Conservation (phyloP, 2,113 vertebrate species). For the Enhydra lutris region DNA sequence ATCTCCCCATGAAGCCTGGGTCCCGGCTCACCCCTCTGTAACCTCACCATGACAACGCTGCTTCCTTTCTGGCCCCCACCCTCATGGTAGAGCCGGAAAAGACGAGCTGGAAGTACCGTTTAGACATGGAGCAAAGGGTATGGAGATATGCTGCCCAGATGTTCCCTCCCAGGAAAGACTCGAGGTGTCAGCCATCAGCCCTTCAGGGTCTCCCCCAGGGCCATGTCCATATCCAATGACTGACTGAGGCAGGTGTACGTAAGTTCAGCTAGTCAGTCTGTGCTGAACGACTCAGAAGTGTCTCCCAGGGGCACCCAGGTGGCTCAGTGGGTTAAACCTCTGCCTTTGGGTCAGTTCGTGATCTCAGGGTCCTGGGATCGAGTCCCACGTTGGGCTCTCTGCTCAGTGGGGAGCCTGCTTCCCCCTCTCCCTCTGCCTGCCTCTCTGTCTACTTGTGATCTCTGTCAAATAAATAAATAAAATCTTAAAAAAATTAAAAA, state of each 20-base stretch:
- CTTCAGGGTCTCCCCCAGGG: background rate
- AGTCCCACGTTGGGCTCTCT: too few species aligned
- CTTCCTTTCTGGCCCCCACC: too few species aligned
- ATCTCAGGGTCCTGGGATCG: too few species aligned
- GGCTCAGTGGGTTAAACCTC: too few species aligned
- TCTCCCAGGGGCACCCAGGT: too few species aligned
- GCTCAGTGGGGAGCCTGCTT: too few species aligned
- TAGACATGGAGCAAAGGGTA: fast-evolving
- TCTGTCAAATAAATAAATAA: too few species aligned
- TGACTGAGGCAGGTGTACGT: background rate
- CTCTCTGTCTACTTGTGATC: too few species aligned
- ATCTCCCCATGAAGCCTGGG: background rate
- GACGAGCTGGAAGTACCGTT: background rate
- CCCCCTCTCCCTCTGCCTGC: too few species aligned
- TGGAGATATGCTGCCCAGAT: background rate
- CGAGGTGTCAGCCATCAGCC: background rate
- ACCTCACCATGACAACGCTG: too few species aligned
- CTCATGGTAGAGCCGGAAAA: background rate
- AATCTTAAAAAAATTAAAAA: too few species aligned
- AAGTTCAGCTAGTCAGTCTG: background rate
- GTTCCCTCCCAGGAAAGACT: background rate
- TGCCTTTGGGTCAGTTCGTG: too few species aligned
- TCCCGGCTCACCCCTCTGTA: background rate
- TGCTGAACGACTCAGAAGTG: background rate
- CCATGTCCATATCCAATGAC: background rate